Evolutionary conservation across 2,113 vertebrate genomes (phyloP), one percentile per base, ranked within the genome.

Genomic region (Ailurus styani): DNA sequence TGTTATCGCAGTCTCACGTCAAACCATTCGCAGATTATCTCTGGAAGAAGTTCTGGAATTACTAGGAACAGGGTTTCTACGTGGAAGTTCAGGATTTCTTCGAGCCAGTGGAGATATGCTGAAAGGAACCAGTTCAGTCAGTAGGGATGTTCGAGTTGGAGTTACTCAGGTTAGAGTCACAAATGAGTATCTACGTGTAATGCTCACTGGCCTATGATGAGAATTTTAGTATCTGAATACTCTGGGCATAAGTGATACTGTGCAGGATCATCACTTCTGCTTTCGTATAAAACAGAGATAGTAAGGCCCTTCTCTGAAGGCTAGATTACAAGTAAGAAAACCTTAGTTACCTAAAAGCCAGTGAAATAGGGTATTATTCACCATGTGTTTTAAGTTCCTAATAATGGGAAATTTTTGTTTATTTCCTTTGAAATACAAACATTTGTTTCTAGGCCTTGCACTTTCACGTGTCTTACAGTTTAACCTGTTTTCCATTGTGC

Each of bases 51-150:
- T 98, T 93, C 99, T 99, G 99, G 99, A 99, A 81, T 98, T 99
- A n/a, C 81, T 99, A 95, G 99, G 98, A 79, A 99, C 98, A 87
- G 99, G 99, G 20, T 99, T 99, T 98, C 98, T 99, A 23, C 99
- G 99, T 40, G 99, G 99, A 20, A 99, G 99, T 70, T 99, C 98
- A 10, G 99, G 99, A 70, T 99, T 99, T 98, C 99, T 99, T 31
- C 98, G 99, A 98, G 99, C 99, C 98, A 99, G 99, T 73, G 99
- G 99, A 1, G 99, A 99, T 98, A 99, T 99, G 98, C 98, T 99
- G 98, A 99, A 99, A 98, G 99, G 99, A 73, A 99, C 98, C 25
- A 99, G 99, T 98, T 99, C 99, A 18, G 99, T 99, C 96, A 99
- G 99, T 98, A 99, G 98, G 90, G 99, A 99, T 92, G 98, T 99